Conservation (phyloP, 64 coral and sea anemone genomes). For the Pocillopora verrucosa region DNA sequence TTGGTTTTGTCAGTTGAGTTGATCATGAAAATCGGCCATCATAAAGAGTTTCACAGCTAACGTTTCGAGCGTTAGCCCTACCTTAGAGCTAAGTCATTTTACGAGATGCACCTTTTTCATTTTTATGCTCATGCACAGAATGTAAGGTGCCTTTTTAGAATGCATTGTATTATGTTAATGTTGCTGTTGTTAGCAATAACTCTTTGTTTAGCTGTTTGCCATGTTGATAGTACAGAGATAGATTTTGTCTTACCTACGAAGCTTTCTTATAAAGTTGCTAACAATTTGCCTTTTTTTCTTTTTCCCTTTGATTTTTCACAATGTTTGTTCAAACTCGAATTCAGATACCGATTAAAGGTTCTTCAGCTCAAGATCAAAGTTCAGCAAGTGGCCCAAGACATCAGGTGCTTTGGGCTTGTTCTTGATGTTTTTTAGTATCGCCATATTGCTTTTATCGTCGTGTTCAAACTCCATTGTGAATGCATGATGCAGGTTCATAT, state of each 20-base stretch:
- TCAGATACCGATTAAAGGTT: constrained; percentile 41
- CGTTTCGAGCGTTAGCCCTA: no score
- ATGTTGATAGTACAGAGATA: background rate
- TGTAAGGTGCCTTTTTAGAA: no score
- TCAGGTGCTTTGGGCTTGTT: constrained; percentile 41
- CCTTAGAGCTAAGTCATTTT: no score
- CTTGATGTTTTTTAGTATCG: background rate
- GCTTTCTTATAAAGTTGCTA: constrained; percentile 8
- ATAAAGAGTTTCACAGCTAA: no score
- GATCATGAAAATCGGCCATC: no score
- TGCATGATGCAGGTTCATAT: no score
- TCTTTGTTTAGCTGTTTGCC: no score
- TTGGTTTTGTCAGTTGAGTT: no score
- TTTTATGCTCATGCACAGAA: no score
- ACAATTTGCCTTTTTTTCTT: constrained; percentile 22
- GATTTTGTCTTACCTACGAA: background rate
- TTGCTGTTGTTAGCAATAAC: no score
- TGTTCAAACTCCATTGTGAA: background rate
- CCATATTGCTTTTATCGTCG: background rate
- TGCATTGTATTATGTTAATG: no score
- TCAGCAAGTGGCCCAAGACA: background rate
- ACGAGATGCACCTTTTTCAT: no score
- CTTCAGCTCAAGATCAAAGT: constrained; percentile 5
- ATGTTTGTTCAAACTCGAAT: constrained; percentile 43
- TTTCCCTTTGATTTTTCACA: constrained; percentile 13